phyloP scores from a whole-genome alignment of 2,888 invertebrate genomes.

The Azorinus chamasolen region DNA sequence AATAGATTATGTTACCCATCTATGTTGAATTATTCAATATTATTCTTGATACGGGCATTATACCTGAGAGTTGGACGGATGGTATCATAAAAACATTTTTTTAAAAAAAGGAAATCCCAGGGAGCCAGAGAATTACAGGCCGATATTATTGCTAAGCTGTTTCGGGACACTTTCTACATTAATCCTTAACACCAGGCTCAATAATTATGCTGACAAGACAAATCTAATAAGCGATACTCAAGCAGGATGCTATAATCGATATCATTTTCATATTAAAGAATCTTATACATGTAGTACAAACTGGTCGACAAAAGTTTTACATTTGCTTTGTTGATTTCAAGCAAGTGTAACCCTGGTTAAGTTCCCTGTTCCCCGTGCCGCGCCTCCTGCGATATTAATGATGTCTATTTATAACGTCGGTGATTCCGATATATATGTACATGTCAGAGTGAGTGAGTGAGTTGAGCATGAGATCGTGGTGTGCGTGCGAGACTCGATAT shows the following conservation, averaged over 20 bases:
- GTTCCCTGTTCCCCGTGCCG: no score
- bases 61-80: neutral
- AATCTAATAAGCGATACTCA: conserved; percentile 5
- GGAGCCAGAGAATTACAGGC: conserved; percentile 4
- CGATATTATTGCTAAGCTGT: conserved; percentile 14
- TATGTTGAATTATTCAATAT: conserved; percentile 5
- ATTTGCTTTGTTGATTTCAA: conserved; percentile 37
- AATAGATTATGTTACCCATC: neutral
- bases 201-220: conserved; percentile 5
- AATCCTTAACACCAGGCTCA: neutral
- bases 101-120: neutral
- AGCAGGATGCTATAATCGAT: conserved; percentile 20
- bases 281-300: conserved; percentile 18
- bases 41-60: no score
- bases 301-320: conserved; percentile 22
- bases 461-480: no score
- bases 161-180: conserved; percentile 5
- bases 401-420: no score
- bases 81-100: conserved; percentile 2
- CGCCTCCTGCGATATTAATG: no score
- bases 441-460: no score
- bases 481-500: no score
- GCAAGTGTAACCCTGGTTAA: no score
- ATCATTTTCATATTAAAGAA: conserved; percentile 27
- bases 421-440: no score